Percentiles rank a stretch among this genome's conserved stretches.
These are phyloP conservation scores for Acanthaster planci DNA, from an alignment of 35 echinoderm and acorn worm species.

Conservation along the genomic window DNA sequence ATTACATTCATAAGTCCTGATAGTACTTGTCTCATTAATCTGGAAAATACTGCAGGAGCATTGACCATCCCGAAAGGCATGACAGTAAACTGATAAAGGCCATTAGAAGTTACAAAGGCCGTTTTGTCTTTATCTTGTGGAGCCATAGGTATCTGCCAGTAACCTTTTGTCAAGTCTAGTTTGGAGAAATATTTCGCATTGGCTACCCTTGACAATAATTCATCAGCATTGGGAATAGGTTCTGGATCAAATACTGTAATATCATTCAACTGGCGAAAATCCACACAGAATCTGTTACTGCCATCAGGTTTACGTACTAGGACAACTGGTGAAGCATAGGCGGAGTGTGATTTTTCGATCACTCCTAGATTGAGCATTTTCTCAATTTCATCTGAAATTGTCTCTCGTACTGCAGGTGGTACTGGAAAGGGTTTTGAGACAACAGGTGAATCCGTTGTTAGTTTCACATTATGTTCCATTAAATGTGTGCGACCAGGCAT, in stretches of 20 bases:
- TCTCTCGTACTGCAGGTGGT: constrained; percentile 8
- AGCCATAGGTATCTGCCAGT: constrained; percentile 60
- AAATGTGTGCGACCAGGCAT: constrained; percentile 41
- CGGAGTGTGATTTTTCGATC: constrained; percentile 44
- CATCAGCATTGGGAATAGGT: constrained; percentile 53
- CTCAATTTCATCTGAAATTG: neutral
- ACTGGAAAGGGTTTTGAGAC: constrained; percentile 2
- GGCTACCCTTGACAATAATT: constrained; percentile 27
- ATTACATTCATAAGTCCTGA: constrained; percentile 31
- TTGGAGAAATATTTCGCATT: constrained; percentile 59
- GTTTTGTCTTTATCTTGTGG: constrained; percentile 49
- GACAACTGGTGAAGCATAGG: constrained; percentile 58
- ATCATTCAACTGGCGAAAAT: constrained; percentile 54
- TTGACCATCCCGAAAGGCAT: constrained; percentile 54
- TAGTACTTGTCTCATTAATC: constrained; percentile 47
- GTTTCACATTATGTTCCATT: neutral
- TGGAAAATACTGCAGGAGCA: constrained; percentile 29
- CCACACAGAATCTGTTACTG: constrained; percentile 53
- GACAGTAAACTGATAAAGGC: constrained; percentile 58
- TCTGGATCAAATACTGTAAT: constrained; percentile 75
- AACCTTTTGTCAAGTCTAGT: constrained; percentile 60
- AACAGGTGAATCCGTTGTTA: neutral
- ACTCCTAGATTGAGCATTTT: constrained; percentile 26
- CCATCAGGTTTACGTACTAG: constrained; percentile 64
- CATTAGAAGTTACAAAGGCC: constrained; percentile 43